Evolutionary conservation across 2,888 invertebrate genomes (phyloP), one percentile per base, ranked within the genome.

Genomic region (Scaptomyza caliginosa): DNA sequence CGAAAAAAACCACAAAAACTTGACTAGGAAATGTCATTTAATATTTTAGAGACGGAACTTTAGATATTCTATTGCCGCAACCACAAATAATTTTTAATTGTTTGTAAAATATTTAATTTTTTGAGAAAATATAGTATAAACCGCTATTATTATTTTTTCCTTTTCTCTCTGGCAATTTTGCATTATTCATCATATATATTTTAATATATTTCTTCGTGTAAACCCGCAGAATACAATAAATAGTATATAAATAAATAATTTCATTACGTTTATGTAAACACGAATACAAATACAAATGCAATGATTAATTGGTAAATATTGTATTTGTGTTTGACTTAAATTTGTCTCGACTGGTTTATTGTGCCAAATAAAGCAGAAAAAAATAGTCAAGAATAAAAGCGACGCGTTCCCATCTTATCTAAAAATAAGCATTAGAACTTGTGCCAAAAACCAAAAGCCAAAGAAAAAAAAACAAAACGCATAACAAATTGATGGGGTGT

Each of bases 351-450:
- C 36, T 51, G 43, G 38, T 60, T 67, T 65, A 63, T 67, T 67
- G 63, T 63, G 72, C 71, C 76, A 79, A 78, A 76, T 66, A 52
- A 56, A 73, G 59, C 10, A 39, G 7, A 36, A 21, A 21, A n/a
- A 23, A 21, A 42, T 4, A n/a, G 3, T 7, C 16, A n/a, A 11
- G 8, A 5, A 28, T n/a, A 4, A 6, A 46, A 34, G 30, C 34
- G 28, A 60, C 55, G 66, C 57, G 65, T 66, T 73, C 55, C 67
- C 72, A 83, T 62, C 62, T 75, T 72, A 63, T 72, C 83, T 83
- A 83, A 77, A 83, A 83, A 83, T 83, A 83, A 70, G 42, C 43
- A 74, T 75, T 71, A 83, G 83, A 84, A 75, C 70, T 68, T 77
- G 75, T 82, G 83, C 83, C 88, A 88, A 88, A 79, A 77, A 59